Evolutionary conservation across 2,888 invertebrate species (phyloP).

Genomic region (Drosophila longiperda): DNA sequence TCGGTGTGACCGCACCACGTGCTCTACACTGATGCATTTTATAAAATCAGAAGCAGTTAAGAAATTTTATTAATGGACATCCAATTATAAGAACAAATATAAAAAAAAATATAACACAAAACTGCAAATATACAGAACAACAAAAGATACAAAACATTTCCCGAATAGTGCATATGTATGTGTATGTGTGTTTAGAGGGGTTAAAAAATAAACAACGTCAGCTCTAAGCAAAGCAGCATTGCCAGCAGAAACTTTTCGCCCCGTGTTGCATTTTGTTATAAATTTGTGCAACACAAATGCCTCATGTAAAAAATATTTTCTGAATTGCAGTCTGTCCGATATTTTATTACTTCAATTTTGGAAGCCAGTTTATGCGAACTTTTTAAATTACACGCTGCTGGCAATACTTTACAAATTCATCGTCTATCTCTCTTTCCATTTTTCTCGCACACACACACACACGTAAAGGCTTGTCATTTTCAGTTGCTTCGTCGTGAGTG

Average conservation of each 20-base stretch:
- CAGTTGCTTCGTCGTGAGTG: constrained; percentile 59
- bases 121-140: background rate
- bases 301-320: background rate
- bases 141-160: constrained; percentile 18
- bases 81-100: background rate
- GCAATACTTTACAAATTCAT: constrained; percentile 55
- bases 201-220: constrained; percentile 70
- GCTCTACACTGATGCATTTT: constrained; percentile 15
- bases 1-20: constrained; percentile 29
- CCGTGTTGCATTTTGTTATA: constrained; percentile 21
- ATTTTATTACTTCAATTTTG: background rate
- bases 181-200: constrained; percentile 47
- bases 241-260: constrained; percentile 64
- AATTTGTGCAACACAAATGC: background rate
- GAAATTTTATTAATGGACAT: background rate
- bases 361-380: constrained; percentile 21
- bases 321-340: background rate
- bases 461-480: constrained; percentile 49
- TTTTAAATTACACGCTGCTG: constrained; percentile 42
- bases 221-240: constrained; percentile 54
- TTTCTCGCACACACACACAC: constrained; percentile 36
- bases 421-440: constrained; percentile 29
- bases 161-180: constrained; percentile 35
- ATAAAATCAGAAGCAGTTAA: constrained; percentile 12
- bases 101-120: background rate